A percentile compares a stretch with the other conserved stretches of the same genome.
phyloP scores from a whole-genome alignment of 2,888 invertebrate genomes.

The Epistrophe grossulariae region DNA sequence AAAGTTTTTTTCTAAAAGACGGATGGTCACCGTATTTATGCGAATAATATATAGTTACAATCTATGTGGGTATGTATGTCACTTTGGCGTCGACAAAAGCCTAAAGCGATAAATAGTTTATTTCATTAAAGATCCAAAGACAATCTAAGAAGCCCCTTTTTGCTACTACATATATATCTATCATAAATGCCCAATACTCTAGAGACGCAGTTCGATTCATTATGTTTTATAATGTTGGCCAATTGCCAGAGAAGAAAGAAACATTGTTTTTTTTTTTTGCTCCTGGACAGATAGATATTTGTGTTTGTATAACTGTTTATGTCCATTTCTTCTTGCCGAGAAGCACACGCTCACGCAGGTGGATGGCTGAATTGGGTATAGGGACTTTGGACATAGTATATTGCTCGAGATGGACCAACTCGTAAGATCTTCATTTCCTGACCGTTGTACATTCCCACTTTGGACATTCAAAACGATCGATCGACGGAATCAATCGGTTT shows the following conservation, averaged over 20 bases:
- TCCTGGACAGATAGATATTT: slow-evolving; percentile 22
- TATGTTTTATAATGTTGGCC: slow-evolving; percentile 42
- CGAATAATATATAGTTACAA: neutral
- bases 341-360: slow-evolving; percentile 52
- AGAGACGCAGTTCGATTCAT: slow-evolving; percentile 28
- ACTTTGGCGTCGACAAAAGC: slow-evolving; percentile 1
- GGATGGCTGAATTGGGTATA: slow-evolving; percentile 10
- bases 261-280: too few species aligned
- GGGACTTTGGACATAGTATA: neutral
- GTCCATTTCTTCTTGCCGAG: slow-evolving; percentile 24
- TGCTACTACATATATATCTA: neutral
- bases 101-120: slow-evolving; percentile 33
- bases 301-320: slow-evolving; percentile 17
- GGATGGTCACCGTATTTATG: neutral
- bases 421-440: slow-evolving; percentile 51
- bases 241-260: slow-evolving; percentile 54
- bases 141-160: neutral
- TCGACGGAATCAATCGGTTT: slow-evolving; percentile 67
- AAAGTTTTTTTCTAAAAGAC: too few species aligned
- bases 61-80: neutral
- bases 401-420: slow-evolving; percentile 26
- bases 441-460: slow-evolving; percentile 48
- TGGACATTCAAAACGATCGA: slow-evolving; percentile 60
- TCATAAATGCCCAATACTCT: slow-evolving; percentile 52
- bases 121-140: neutral